Percentiles rank a stretch among this genome's conserved stretches.
phyloP scores from a whole-genome alignment of 2,797 vertebrate genomes.

The Okamejei kenojei region DNA sequence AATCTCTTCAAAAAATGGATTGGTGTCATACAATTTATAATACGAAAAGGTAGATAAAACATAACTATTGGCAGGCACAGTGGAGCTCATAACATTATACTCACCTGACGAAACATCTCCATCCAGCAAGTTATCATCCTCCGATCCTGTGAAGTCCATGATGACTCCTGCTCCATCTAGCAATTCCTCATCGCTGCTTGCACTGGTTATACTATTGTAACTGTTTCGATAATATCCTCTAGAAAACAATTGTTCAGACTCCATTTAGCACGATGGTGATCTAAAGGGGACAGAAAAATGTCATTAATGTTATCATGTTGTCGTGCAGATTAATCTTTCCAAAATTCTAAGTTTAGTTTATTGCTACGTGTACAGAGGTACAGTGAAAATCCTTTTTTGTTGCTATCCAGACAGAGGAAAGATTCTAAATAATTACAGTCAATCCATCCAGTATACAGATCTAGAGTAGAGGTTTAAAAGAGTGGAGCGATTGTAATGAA shows the following conservation, averaged over 20 bases:
- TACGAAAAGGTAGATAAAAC: not conserved
- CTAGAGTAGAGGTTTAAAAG: no score
- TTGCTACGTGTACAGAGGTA: no score
- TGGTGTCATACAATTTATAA: not conserved
- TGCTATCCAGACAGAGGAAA: no score
- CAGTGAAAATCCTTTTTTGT: no score
- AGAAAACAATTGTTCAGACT: slow-evolving; percentile 98
- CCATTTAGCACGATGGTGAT: slow-evolving; percentile 83
- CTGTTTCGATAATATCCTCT: slow-evolving; percentile 94
- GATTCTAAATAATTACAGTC: no score
- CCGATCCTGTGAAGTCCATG: slow-evolving; percentile 97
- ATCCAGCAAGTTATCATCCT: slow-evolving; percentile 94
- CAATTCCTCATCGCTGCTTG: slow-evolving; percentile 96
- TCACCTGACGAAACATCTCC: slow-evolving; percentile 88
- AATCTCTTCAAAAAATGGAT: not conserved
- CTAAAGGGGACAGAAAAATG: slow-evolving; percentile 51
- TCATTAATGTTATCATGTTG: not conserved
- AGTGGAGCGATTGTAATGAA: no score
- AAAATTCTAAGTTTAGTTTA: not conserved
- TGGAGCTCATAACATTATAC: slow-evolving; percentile 42
- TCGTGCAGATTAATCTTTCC: slow-evolving; percentile 32
- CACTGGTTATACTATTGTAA: slow-evolving; percentile 97
- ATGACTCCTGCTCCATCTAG: slow-evolving; percentile 89
- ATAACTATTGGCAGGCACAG: not conserved
- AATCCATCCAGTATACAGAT: no score